Evolutionary conservation across 2,113 vertebrate species (phyloP).

Genomic region (Tyto alba): DNA sequence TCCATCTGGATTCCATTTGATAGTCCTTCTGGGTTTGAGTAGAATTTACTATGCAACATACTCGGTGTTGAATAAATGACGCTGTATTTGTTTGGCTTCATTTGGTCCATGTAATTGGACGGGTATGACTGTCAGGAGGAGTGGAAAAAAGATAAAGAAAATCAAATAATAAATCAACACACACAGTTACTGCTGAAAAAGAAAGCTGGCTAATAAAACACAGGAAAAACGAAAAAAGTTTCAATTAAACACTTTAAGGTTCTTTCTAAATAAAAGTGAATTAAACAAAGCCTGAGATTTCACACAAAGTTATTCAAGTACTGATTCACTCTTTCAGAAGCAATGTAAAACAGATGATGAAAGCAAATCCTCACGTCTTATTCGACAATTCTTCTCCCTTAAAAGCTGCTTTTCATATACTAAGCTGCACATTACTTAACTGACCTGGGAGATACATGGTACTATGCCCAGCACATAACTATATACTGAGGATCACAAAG

Average conservation of each 20-base stretch:
- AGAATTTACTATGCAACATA: constrained; percentile 74
- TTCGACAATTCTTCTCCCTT: not conserved
- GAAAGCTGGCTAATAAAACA: not conserved
- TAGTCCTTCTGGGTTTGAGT: constrained; percentile 67
- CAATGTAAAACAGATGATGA: not conserved
- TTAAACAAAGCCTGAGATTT: not conserved
- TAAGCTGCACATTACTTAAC: not conserved
- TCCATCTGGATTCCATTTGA: constrained; percentile 84
- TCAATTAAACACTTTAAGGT: not conserved
- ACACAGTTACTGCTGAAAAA: not conserved
- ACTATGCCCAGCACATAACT: not conserved
- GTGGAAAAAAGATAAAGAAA: not conserved
- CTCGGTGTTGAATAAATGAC: constrained; percentile 75
- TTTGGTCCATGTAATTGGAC: constrained; percentile 74
- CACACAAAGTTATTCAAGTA: not conserved
- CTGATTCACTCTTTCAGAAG: not conserved
- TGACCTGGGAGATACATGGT: not conserved
- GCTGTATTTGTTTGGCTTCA: constrained; percentile 76
- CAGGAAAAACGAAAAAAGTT: not conserved
- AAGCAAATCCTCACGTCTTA: not conserved
- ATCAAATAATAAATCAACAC: not conserved
- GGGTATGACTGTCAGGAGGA: constrained; percentile 70
- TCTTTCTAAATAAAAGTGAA: not conserved
- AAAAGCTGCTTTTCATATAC: not conserved
- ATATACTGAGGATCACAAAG: not conserved